A percentile compares a stretch with the other conserved stretches of the same genome.
These are phyloP conservation scores for Hippopotamyrus pictus DNA, from an alignment of 2,797 vertebrate species.

Conservation along the genomic window DNA sequence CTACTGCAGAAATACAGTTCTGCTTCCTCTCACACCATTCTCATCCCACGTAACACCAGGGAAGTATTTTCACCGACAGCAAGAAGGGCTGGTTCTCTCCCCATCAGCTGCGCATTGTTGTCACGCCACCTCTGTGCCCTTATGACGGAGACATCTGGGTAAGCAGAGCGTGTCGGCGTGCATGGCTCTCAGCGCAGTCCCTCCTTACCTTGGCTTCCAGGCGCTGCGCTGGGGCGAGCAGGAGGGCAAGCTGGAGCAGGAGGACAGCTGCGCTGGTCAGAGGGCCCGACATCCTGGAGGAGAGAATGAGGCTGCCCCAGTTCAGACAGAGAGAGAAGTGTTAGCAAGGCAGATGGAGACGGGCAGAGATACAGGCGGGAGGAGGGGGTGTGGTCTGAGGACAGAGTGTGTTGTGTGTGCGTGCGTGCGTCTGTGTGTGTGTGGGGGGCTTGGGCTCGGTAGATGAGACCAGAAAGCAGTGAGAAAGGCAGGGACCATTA, in stretches of 20 bases:
- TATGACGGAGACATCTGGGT: neutral
- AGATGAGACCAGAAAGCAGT: neutral
- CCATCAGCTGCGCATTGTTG: neutral
- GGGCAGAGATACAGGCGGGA: conserved; percentile 14
- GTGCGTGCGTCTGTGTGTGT: neutral
- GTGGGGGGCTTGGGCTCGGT: neutral
- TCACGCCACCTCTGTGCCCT: neutral
- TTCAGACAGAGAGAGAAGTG: conserved; percentile 23
- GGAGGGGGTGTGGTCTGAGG: conserved; percentile 20
- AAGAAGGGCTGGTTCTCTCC: neutral
- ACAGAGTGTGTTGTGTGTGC: neutral
- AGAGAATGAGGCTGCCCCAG: conserved; percentile 51
- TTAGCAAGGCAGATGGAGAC: conserved; percentile 30
- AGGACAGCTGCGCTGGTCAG: conserved; percentile 36
- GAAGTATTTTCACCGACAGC: neutral
- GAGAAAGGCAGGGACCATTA: neutral
- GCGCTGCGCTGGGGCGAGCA: conserved; percentile 22
- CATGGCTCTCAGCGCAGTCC: neutral
- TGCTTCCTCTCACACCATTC: neutral
- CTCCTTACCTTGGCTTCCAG: conserved; percentile 45
- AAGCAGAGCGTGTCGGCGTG: neutral
- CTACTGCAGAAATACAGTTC: neutral
- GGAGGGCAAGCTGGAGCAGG: conserved; percentile 33
- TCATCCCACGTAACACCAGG: neutral
- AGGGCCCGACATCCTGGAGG: conserved; percentile 52